phyloP scores from a whole-genome alignment of 2,888 invertebrate species.

The Pherbina coryleti region DNA sequence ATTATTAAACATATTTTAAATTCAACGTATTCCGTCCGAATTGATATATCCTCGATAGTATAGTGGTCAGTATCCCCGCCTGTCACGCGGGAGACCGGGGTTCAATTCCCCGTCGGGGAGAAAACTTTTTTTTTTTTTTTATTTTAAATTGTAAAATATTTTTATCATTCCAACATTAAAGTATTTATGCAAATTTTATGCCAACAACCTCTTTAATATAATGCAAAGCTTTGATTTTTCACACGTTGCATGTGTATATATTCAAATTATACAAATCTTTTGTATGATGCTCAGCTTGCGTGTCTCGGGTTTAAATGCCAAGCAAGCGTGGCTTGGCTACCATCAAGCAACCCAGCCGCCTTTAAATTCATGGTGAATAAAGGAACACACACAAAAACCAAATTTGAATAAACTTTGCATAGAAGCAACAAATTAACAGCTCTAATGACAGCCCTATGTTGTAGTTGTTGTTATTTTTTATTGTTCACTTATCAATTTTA shows the following conservation, averaged over 20 bases:
- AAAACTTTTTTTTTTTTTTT: background rate
- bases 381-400: background rate
- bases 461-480: background rate
- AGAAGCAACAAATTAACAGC: background rate
- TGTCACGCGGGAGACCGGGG: constrained; percentile 68
- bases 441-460: background rate
- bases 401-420: background rate
- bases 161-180: background rate
- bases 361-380: no score
- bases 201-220: background rate
- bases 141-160: background rate
- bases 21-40: background rate
- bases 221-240: background rate
- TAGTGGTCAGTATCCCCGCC: constrained; percentile 68
- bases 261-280: background rate
- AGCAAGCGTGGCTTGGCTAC: no score
- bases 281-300: background rate
- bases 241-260: background rate
- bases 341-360: no score
- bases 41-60: constrained; percentile 62
- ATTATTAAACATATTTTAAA: background rate
- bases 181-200: background rate
- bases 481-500: background rate
- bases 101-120: constrained; percentile 68
- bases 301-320: no score